Conservation (phyloP, 2,888 invertebrate species). For the Agonopterix arenella region DNA sequence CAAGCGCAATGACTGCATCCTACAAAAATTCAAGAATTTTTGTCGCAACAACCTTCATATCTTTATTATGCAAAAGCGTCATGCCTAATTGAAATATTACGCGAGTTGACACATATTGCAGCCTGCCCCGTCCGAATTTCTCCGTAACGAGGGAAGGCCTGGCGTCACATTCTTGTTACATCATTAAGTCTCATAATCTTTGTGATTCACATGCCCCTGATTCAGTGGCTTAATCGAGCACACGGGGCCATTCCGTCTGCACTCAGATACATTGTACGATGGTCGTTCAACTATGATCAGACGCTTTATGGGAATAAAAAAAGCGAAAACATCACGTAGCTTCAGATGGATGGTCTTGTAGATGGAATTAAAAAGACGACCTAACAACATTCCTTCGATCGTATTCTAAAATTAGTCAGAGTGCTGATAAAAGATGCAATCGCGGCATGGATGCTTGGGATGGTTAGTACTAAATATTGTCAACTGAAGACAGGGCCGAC, state of each 20-base stretch:
- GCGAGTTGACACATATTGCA: conserved; percentile 9
- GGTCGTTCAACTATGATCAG: conserved; percentile 2
- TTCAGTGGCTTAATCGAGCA: conserved; percentile 25
- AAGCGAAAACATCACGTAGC: too few relatives aligned
- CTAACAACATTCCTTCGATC: conserved; percentile 28
- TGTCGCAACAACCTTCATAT: conserved; percentile 1
- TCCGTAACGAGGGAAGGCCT: conserved; percentile 30
- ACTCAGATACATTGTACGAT: conserved; percentile 2
- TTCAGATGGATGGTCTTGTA: neutral
- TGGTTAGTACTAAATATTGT: conserved; percentile 44
- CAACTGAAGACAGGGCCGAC: conserved; percentile 27
- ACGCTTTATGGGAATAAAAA: neutral
- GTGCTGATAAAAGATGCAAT: conserved; percentile 43
- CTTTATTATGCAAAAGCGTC: conserved; percentile 9
- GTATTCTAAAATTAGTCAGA: conserved; percentile 44
- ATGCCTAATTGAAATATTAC: conserved; percentile 11
- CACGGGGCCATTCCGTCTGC: conserved; percentile 14
- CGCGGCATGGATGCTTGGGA: conserved; percentile 33
- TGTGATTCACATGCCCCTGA: conserved; percentile 41
- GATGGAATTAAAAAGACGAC: conserved; percentile 16
- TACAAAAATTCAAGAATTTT: conserved; percentile 3
- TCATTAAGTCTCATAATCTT: conserved; percentile 30
- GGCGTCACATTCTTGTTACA: conserved; percentile 24
- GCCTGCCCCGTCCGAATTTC: conserved; percentile 24
- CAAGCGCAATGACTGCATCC: conserved; percentile 5